These are phyloP conservation scores for Gallinago media DNA, from an alignment of 2,113 vertebrate genomes.

Conservation along the genomic window DNA sequence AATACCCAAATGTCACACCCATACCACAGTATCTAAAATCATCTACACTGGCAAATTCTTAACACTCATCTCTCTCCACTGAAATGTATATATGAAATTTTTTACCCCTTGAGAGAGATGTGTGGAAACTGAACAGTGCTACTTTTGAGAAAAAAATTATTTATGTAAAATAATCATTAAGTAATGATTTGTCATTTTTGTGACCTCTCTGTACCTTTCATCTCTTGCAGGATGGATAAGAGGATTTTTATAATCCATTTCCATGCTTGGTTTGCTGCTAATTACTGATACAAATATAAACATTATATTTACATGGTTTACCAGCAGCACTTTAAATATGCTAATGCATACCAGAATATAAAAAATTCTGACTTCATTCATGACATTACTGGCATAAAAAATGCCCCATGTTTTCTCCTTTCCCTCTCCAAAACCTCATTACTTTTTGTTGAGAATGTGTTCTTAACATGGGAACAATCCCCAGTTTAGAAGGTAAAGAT, in stretches of 20 bases:
- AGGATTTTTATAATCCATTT: background rate
- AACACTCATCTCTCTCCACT: accelerated
- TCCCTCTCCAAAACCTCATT: background rate
- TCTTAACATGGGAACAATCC: background rate
- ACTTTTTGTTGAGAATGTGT: background rate
- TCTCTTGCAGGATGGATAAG: constrained; percentile 5
- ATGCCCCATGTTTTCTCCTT: background rate
- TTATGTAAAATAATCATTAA: background rate
- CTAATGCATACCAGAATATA: background rate
- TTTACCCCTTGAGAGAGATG: background rate
- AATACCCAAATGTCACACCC: accelerated
- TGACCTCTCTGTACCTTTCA: background rate
- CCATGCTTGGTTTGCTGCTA: background rate
- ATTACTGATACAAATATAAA: background rate
- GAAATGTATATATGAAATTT: background rate
- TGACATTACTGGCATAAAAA: background rate
- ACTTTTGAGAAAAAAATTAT: background rate
- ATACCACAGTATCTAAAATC: background rate
- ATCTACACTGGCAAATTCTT: background rate
- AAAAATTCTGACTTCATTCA: background rate
- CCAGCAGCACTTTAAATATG: background rate
- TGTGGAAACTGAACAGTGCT: background rate
- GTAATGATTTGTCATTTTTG: constrained; percentile 29
- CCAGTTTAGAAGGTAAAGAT: background rate
- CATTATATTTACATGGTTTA: background rate